These are phyloP conservation scores for Microplitis deprimator DNA, from an alignment of 2,888 invertebrate species.

Conservation along the genomic window DNA sequence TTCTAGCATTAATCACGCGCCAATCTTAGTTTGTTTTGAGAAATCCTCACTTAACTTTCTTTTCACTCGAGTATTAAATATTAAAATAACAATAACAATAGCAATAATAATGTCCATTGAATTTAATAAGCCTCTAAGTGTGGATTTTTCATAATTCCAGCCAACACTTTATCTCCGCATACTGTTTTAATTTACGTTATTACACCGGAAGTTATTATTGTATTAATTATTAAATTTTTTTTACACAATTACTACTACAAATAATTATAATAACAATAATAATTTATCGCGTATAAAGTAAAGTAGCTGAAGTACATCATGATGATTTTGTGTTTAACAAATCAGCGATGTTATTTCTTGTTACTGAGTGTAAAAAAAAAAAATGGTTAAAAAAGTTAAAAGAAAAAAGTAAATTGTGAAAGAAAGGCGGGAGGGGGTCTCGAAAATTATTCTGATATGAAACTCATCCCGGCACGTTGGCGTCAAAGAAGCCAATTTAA, in stretches of 20 bases:
- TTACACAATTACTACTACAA: not conserved
- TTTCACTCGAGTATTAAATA: conserved; percentile 24
- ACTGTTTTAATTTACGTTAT: not conserved
- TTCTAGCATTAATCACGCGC: conserved; percentile 52
- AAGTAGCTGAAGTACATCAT: conserved; percentile 2
- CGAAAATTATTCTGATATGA: conserved; percentile 70
- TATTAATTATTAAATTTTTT: not conserved
- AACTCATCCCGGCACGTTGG: conserved; percentile 68
- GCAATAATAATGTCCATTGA: conserved; percentile 12
- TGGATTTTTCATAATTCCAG: conserved; percentile 9
- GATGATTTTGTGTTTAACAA: conserved; percentile 50
- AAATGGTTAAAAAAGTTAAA: conserved; percentile 42
- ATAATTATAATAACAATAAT: not conserved
- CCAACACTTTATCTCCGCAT: not conserved
- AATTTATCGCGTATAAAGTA: not conserved
- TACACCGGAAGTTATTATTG: not conserved
- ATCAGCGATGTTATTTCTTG: conserved; percentile 46
- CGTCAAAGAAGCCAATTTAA: conserved; percentile 71
- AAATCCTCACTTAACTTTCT: conserved; percentile 48
- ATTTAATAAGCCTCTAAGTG: not conserved
- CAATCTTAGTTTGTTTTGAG: conserved; percentile 46
- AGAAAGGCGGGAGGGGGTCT: conserved; percentile 42
- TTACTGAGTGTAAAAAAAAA: conserved; percentile 43
- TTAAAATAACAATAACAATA: not conserved
- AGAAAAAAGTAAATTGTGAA: conserved; percentile 37